Evolutionary conservation across 2,888 invertebrate species (phyloP), one percentile per base, ranked within the genome.

Genomic region (Rhorus exstirpatorius): DNA sequence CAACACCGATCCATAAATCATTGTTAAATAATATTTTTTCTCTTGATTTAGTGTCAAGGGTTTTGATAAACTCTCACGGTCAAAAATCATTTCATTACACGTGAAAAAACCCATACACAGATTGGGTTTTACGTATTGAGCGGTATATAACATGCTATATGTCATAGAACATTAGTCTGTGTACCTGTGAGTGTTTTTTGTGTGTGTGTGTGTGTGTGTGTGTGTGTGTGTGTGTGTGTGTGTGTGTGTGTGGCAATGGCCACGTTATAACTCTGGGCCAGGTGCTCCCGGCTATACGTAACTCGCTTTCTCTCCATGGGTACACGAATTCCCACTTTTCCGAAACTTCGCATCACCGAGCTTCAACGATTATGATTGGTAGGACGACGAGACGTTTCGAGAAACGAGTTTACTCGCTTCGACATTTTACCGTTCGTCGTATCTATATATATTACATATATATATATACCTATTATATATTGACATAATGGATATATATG

Each of bases 241-340:
- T n/a, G n/a, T n/a, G n/a, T 21, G n/a, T 58, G 70, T 55, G 70
- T 12, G 24, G 68, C 53, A 68, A 60, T 31, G 49, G 38, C 19
- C 61, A 53, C 74, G 74, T 65, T 63, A 75, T 75, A 75, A 72
- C 60, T 72, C 72, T 61, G 35, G 46, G 71, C 71, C 71, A 71
- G 72, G 60, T 71, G 71, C 74, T 63, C 63, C 61, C 17, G 63
- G 74, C 46, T 55, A 35, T 68, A 60, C 49, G 60, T 70, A 68
- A 70, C 68, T 70, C n/a, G n/a, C n/a, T n/a, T n/a, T n/a, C n/a
- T n/a, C 68, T 60, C 61, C 44, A 31, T 44, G 63, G 55, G 63
- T 71, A 78, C 78, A 78, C 71, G 78, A 71, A 65, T 78, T 70
- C 35, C 78, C 78, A 78, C 78, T 78, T 71, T 78, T 78, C 78